Conservation (phyloP, 2,113 vertebrate genomes). For the Brachyhypopomus gauderio region DNA sequence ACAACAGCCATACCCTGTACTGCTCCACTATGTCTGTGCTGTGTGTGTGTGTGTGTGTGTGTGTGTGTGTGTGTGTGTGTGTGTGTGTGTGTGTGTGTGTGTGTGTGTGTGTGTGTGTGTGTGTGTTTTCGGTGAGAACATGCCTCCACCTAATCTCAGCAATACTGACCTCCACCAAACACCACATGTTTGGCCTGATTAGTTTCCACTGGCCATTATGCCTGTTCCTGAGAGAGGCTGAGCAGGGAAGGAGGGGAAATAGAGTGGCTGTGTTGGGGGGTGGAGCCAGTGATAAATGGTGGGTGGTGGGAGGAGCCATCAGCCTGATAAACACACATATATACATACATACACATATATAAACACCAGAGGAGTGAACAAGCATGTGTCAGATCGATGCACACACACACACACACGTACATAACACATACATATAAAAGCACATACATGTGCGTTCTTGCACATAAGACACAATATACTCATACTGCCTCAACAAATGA, state of each 20-base stretch:
- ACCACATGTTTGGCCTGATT: constrained; percentile 74
- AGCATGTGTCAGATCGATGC: background rate
- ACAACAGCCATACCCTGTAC: too few species aligned
- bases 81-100: too few species aligned
- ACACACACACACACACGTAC: background rate
- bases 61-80: background rate
- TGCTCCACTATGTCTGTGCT: background rate
- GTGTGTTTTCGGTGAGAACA: constrained; percentile 33
- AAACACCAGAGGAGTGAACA: too few species aligned
- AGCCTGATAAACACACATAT: constrained; percentile 32
- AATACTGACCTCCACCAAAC: constrained; percentile 67
- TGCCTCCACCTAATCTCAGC: constrained; percentile 56
- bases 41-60: background rate
- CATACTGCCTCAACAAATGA: background rate
- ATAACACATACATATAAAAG: background rate
- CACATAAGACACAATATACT: background rate
- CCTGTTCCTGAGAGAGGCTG: constrained; percentile 53
- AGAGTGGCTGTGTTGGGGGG: background rate
- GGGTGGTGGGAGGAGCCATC: constrained; percentile 31
- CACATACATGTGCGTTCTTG: background rate
- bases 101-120: background rate
- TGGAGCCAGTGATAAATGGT: too few species aligned
- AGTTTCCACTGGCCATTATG: constrained; percentile 64
- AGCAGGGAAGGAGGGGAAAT: background rate
- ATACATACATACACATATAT: background rate